Evolutionary conservation across 2,888 invertebrate genomes (phyloP).

Genomic region (Lumbricus terrestris): DNA sequence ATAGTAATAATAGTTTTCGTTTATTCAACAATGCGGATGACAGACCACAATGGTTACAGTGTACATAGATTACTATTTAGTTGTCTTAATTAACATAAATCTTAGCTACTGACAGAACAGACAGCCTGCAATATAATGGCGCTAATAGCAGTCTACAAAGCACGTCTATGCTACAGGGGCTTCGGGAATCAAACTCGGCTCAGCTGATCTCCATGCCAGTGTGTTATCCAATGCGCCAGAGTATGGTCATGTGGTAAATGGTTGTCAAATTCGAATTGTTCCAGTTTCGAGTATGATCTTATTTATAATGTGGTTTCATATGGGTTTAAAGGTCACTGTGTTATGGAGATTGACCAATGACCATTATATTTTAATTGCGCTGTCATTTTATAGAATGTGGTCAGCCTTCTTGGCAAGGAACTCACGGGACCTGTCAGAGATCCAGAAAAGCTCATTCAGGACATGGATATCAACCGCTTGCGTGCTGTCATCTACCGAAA

Average conservation of each 20-base stretch:
- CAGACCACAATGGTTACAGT: too few relatives aligned
- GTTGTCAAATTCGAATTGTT: not conserved
- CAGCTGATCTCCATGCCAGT: too few relatives aligned
- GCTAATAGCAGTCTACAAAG: too few relatives aligned
- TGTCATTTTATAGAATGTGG: conserved; percentile 71
- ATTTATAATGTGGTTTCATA: not conserved
- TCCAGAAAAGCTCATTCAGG: conserved; percentile 91
- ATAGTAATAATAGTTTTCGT: too few relatives aligned
- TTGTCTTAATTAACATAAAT: too few relatives aligned
- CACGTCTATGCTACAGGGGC: too few relatives aligned
- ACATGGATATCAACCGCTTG: conserved; percentile 96
- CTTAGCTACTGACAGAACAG: too few relatives aligned
- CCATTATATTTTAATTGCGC: not conserved
- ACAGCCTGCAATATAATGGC: too few relatives aligned
- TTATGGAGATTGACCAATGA: not conserved
- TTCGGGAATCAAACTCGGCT: too few relatives aligned
- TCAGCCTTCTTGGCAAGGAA: conserved; percentile 80
- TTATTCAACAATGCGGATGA: too few relatives aligned
- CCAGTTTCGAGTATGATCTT: not conserved
- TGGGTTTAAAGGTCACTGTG: not conserved
- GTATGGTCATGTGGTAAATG: not conserved
- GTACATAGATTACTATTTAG: too few relatives aligned
- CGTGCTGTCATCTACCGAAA: conserved; percentile 98
- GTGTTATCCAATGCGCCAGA: too few relatives aligned
- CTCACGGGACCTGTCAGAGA: conserved; percentile 85